Conservation (phyloP, 2,797 vertebrate genomes). For the Lagorchestes hirsutus region DNA sequence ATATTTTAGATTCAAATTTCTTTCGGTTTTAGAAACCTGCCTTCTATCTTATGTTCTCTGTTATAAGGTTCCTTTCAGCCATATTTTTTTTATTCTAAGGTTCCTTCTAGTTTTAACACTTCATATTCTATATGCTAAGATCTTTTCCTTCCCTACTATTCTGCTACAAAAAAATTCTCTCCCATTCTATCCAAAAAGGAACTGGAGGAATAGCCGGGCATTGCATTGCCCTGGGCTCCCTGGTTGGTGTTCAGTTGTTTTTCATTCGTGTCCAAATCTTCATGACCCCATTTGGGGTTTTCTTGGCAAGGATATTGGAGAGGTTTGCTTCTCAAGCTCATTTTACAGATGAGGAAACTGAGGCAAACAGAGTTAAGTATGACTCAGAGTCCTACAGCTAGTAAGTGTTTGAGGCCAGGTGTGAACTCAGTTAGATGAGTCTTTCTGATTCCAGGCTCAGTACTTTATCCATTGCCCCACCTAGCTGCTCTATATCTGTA, state of each 20-base stretch:
- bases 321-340: neutral
- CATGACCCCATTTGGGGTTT: neutral
- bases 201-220: neutral
- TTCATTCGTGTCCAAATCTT: neutral
- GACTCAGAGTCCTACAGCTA: neutral
- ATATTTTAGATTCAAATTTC: neutral
- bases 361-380: neutral
- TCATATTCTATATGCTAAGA: neutral
- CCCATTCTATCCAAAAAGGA: neutral
- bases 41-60: neutral
- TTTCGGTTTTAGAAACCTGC: neutral
- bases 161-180: neutral
- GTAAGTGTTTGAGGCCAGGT: neutral
- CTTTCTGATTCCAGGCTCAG: neutral
- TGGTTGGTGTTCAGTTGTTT: neutral
- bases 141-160: neutral
- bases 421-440: too few species aligned
- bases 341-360: too few species aligned
- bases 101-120: neutral
- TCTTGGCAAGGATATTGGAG: neutral
- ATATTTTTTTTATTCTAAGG: neutral
- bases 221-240: neutral
- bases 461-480: neutral
- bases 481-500: too few species aligned
- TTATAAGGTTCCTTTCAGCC: neutral